Conservation (phyloP, 2,888 invertebrate genomes). For the Boloria selene region DNA sequence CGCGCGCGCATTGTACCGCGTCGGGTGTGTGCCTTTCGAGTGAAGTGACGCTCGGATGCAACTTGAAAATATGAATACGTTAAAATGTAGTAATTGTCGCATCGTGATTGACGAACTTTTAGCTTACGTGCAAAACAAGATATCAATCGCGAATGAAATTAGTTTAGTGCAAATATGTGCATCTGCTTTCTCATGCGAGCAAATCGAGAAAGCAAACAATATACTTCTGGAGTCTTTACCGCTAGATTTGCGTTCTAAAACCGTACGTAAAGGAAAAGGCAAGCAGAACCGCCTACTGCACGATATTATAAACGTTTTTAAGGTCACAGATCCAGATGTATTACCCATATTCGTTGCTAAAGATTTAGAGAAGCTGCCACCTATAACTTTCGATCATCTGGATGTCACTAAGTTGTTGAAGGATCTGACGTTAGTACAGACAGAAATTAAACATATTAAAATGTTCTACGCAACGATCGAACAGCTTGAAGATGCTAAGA, state of each 20-base stretch:
- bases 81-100: conserved; percentile 7
- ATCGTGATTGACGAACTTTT: conserved; percentile 24
- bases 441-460: conserved; percentile 18
- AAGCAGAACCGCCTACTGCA: conserved; percentile 15
- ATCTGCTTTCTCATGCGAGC: conserved; percentile 31
- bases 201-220: conserved; percentile 24
- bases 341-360: not conserved
- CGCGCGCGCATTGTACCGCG: conserved; percentile 8
- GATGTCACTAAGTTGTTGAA: conserved; percentile 22
- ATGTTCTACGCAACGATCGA: conserved; percentile 18
- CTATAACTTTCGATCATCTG: conserved; percentile 3
- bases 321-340: not conserved
- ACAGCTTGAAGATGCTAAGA: conserved; percentile 24
- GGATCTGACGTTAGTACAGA: conserved; percentile 17
- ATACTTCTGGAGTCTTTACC: conserved; percentile 25
- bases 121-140: conserved; percentile 24
- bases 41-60: not conserved
- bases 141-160: conserved; percentile 28
- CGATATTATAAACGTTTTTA: conserved; percentile 23
- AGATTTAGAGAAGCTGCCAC: conserved; percentile 13
- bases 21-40: not conserved
- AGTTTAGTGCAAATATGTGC: conserved; percentile 32
- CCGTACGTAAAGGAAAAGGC: conserved; percentile 26
- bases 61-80: conserved; percentile 12
- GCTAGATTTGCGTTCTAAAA: conserved; percentile 12